These are phyloP conservation scores for Marisa cornuarietis DNA, from an alignment of 1,140 invertebrate species.

Conservation along the genomic window DNA sequence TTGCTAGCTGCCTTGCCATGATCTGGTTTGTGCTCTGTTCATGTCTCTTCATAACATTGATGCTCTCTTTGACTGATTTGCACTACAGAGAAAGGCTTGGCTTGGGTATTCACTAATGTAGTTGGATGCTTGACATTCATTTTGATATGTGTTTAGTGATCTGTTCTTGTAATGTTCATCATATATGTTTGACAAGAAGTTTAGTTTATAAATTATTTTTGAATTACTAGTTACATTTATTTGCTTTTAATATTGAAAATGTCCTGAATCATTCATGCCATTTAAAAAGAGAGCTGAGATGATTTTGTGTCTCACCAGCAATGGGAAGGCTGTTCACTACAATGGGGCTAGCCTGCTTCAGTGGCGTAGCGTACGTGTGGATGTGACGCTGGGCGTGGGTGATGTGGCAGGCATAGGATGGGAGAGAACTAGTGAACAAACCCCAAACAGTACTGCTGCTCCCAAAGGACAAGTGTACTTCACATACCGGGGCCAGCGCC, in stretches of 20 bases:
- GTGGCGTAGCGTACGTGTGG: constrained; percentile 65
- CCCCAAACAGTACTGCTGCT: constrained; percentile 32
- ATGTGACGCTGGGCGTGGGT: constrained; percentile 57
- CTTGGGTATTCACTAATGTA: no score
- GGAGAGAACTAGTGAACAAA: constrained; percentile 57
- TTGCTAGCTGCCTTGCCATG: no score
- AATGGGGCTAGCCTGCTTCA: constrained; percentile 65
- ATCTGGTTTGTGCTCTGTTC: no score
- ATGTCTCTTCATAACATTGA: no score
- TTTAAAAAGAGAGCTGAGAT: no score
- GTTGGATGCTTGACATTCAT: no score
- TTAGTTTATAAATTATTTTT: background rate
- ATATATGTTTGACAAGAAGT: background rate
- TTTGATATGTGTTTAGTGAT: background rate
- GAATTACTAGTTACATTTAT: background rate
- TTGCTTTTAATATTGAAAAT: background rate
- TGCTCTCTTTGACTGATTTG: no score
- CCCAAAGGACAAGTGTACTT: constrained; percentile 62
- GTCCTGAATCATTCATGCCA: background rate
- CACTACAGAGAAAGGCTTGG: no score
- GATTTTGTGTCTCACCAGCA: constrained; percentile 39
- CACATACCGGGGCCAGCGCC: constrained; percentile 59
- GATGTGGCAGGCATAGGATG: constrained; percentile 67
- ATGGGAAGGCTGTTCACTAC: constrained; percentile 67
- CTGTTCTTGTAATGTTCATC: background rate